Conservation (phyloP, 2,113 vertebrate genomes). For the Cynoglossus semilaevis region DNA sequence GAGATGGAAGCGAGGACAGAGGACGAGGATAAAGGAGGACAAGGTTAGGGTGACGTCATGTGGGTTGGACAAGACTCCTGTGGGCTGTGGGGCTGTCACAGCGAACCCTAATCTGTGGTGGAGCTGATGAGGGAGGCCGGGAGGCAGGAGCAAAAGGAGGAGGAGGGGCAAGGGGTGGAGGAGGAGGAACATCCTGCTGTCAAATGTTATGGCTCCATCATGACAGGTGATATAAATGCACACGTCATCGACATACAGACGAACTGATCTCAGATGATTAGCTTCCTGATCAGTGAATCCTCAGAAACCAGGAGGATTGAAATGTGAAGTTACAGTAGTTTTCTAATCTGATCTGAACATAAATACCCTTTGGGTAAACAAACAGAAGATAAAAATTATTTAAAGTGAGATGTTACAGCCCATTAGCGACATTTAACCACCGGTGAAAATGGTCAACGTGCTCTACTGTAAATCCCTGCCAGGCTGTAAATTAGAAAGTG, state of each 20-base stretch:
- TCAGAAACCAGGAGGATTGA: too few species aligned
- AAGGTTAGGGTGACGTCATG: slow-evolving; percentile 32
- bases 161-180: slow-evolving; percentile 8
- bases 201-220: too few species aligned
- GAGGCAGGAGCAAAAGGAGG: not conserved
- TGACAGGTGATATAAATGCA: too few species aligned
- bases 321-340: too few species aligned
- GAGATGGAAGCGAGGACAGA: not conserved
- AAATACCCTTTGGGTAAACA: too few species aligned
- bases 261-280: too few species aligned
- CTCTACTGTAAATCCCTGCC: not conserved
- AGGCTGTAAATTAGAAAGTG: too few species aligned
- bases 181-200: not conserved
- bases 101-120: slow-evolving; percentile 18
- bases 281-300: too few species aligned
- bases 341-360: too few species aligned
- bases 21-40: slow-evolving; percentile 29
- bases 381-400: too few species aligned
- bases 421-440: not conserved
- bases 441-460: not conserved
- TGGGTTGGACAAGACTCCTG: slow-evolving; percentile 27
- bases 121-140: slow-evolving; percentile 17
- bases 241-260: too few species aligned
- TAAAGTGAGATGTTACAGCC: not conserved
- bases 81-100: too few species aligned